Base-by-base conservation (phyloP, 1,140 invertebrate genomes). In the Panagrolaimus sp. region DNA sequence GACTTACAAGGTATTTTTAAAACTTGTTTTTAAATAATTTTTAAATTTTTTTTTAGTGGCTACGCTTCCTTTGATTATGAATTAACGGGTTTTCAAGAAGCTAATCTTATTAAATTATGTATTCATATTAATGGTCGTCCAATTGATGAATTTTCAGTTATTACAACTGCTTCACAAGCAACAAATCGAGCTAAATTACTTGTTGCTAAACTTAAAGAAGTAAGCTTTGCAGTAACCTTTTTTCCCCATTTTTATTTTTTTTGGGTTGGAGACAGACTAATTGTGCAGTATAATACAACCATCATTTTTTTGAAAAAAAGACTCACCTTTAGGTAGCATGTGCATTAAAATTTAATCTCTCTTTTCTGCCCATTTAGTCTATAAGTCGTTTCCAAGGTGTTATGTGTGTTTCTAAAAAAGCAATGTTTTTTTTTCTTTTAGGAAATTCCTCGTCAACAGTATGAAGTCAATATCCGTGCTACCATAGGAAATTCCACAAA, bases 21-120 rank as follows among this genome's bases (percentile, higher is more conserved):
- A 16, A 1, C n/a, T 46, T 46, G 42, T 62, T 20, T 42, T 7
- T 9, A 67, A 13, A 66, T 7, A 67, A 23, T 14, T 9, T 46
- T 63, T 62, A 48, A 9, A 20, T 96, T 85, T 89, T 89, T 92
- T 13, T 90, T 89, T 16, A 96, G 92, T 1, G 95, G 95, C 11
- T 97, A 93, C 86, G 94, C 92, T 9, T 95, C 92, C 84, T 98
- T 98, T 85, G 94, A 97, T 85, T 98, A 98, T 84, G 92, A 97
- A 85, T 91, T 96, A 84, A 82, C 88, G 81, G 92, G 90, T 14
- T 96, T 91, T 84, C 85, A 91, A 82, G 63, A 83, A 14, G 89
- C 90, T 69, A 81, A 87, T 70, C 85, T 93, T 74, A 87, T 89
- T 0, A 91, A 90, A 84, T 90, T 92, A 86, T 80, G 61, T 1